Percentiles rank a stretch among this genome's conserved stretches.
Evolutionary conservation across 64 coral and sea anemone genomes (phyloP).

Genomic region (Montipora efflorescens): DNA sequence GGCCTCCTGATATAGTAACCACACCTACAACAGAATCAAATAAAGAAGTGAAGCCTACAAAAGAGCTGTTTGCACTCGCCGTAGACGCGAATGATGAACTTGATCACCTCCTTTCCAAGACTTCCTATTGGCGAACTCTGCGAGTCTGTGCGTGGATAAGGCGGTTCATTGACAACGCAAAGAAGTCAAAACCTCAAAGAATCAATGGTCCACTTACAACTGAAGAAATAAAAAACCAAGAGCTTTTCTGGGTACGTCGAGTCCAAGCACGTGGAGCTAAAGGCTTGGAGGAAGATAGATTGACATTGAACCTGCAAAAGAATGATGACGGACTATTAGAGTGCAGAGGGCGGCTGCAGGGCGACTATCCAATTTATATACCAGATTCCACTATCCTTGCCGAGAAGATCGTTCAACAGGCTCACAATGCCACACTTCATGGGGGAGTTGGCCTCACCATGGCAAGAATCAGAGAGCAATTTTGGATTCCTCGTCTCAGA

Average conservation of each 20-base stretch:
- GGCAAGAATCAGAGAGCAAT: too few relatives aligned
- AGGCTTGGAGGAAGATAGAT: not conserved
- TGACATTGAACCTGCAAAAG: not conserved
- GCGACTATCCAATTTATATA: not conserved
- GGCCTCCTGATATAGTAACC: slow-evolving; percentile 16
- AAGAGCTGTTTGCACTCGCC: slow-evolving; percentile 1
- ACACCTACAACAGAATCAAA: not conserved
- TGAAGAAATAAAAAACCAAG: not conserved
- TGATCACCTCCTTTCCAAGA: too few relatives aligned
- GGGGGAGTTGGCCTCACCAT: too few relatives aligned
- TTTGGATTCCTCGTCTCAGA: too few relatives aligned
- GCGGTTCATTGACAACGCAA: too few relatives aligned
- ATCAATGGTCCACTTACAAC: not conserved
- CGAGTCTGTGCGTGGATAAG: too few relatives aligned
- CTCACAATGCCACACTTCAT: too few relatives aligned
- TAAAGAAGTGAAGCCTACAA: not conserved
- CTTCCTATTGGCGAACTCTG: too few relatives aligned
- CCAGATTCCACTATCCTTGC: too few relatives aligned
- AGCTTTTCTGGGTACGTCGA: not conserved
- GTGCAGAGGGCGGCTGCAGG: not conserved
- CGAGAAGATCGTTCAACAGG: too few relatives aligned
- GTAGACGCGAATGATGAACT: too few relatives aligned
- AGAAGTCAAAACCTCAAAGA: not conserved
- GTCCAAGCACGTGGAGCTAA: not conserved
- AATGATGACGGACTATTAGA: slow-evolving; percentile 1